A percentile compares a stretch with the other conserved stretches of the same genome.
Evolutionary conservation across 2,113 vertebrate species (phyloP).

Genomic region (Edolisoma coerulescens): DNA sequence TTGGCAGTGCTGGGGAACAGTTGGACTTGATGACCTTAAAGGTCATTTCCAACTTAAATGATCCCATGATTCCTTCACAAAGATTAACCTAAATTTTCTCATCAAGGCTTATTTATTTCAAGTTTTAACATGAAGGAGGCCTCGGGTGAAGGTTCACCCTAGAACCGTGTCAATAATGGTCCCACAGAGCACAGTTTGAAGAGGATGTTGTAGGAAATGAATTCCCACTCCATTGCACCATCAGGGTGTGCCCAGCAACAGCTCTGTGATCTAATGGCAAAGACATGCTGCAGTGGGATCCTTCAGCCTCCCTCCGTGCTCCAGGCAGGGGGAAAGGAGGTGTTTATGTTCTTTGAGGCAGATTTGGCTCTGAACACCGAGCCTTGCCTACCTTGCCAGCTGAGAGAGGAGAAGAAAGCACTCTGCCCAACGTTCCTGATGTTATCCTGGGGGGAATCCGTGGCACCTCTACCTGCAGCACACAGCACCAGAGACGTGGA

Average conservation of each 20-base stretch:
- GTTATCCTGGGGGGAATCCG: constrained; percentile 73
- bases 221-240: neutral
- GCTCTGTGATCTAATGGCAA: neutral
- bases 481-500: neutral
- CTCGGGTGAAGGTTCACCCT: neutral
- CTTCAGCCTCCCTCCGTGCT: neutral
- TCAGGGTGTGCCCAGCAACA: neutral
- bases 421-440: constrained; percentile 74
- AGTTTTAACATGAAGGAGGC: neutral
- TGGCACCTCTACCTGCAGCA: constrained; percentile 70
- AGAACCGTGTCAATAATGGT: neutral
- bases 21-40: neutral
- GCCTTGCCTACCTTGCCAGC: constrained; percentile 77
- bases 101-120: neutral
- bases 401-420: constrained; percentile 80
- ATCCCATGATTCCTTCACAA: neutral
- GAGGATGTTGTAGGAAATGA: neutral
- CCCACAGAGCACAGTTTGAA: neutral
- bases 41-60: neutral
- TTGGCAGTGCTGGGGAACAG: neutral
- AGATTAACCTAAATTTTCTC: neutral
- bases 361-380: neutral
- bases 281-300: neutral
- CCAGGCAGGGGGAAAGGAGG: neutral
- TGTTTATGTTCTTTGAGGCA: neutral